These are phyloP conservation scores for Mesopsocus fuscifrons DNA, from an alignment of 2,888 invertebrate genomes.

Conservation along the genomic window DNA sequence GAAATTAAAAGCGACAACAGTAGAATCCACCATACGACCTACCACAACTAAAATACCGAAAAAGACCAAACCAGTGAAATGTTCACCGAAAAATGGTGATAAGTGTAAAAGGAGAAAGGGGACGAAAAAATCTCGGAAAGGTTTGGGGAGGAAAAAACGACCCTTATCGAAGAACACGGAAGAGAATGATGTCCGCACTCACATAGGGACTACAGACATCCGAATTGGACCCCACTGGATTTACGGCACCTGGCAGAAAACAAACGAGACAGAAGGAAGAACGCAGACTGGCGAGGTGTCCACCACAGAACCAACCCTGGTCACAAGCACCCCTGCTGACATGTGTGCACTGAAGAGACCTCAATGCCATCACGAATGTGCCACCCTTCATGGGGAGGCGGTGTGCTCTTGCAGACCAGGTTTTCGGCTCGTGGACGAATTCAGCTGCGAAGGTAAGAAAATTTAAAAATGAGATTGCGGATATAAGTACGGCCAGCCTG, in stretches of 20 bases:
- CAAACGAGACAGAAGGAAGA: neutral
- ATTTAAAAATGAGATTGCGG: too few species aligned
- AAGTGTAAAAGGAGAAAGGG: neutral
- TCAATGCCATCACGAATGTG: neutral
- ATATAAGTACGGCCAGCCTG: too few species aligned
- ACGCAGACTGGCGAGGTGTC: neutral
- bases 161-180: too few species aligned
- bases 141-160: too few species aligned
- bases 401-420: neutral
- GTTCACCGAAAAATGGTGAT: neutral
- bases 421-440: neutral
- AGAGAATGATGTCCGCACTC: neutral
- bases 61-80: too few species aligned
- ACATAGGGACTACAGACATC: neutral
- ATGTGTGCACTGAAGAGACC: neutral
- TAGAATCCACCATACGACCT: neutral
- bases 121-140: too few species aligned
- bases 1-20: neutral
- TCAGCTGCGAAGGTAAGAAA: neutral
- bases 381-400: neutral
- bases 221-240: neutral
- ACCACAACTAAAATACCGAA: too few species aligned
- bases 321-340: too few species aligned
- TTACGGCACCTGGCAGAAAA: neutral
- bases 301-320: too few species aligned